phyloP scores from a whole-genome alignment of 1,140 invertebrate genomes.

The Ostrea denselamellosa region DNA sequence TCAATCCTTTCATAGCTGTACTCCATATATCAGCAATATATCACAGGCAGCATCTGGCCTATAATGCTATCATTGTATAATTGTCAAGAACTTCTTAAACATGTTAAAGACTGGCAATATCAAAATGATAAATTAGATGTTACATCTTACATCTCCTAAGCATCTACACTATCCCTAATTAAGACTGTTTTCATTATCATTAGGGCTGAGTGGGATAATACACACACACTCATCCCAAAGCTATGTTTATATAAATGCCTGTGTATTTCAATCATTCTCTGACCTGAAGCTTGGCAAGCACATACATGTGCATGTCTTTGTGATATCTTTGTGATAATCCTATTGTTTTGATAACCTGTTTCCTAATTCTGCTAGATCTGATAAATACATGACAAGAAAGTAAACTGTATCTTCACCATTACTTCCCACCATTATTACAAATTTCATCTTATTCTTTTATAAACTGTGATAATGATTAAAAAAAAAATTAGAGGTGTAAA shows the following conservation, averaged over 20 bases:
- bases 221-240: background rate
- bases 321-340: constrained; percentile 8
- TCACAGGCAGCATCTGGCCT: too few species aligned
- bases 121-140: too few species aligned
- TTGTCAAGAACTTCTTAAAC: too few species aligned
- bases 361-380: background rate
- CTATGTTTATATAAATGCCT: constrained; percentile 19
- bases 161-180: too few species aligned
- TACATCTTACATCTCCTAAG: too few species aligned
- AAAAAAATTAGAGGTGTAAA: too few species aligned
- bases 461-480: background rate
- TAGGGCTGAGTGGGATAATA: background rate
- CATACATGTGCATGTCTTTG: too few species aligned
- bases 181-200: background rate
- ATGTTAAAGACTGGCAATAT: too few species aligned
- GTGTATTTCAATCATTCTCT: background rate
- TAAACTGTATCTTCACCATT: background rate
- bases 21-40: too few species aligned
- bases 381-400: background rate
- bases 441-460: background rate
- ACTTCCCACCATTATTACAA: background rate
- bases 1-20: too few species aligned
- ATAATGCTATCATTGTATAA: too few species aligned
- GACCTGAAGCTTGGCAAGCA: background rate
- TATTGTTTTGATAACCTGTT: background rate